These are phyloP conservation scores for Cephus rjabovi DNA, from an alignment of 2,888 invertebrate species.

Conservation along the genomic window DNA sequence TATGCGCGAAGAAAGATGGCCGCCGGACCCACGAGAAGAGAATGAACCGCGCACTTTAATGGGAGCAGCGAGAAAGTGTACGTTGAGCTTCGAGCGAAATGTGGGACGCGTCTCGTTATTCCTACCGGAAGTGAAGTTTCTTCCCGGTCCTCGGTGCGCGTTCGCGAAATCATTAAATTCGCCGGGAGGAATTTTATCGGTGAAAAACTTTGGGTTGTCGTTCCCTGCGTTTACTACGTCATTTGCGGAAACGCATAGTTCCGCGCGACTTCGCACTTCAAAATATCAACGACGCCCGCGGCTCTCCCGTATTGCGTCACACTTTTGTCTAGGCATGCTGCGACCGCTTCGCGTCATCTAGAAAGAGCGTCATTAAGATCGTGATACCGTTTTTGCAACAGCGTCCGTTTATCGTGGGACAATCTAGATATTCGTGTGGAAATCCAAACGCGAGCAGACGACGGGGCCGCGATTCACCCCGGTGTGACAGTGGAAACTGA, in stretches of 20 bases:
- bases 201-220: background rate
- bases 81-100: background rate
- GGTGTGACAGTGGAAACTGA: background rate
- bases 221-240: background rate
- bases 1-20: background rate
- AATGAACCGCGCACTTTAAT: background rate
- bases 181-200: background rate
- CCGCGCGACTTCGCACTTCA: background rate
- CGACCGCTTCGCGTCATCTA: background rate
- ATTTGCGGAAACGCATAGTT: background rate
- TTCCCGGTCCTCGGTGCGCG: background rate
- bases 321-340: background rate
- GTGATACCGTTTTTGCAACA: background rate
- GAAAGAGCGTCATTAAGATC: background rate
- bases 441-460: background rate
- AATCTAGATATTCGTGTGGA: background rate
- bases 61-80: background rate
- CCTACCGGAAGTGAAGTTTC: background rate
- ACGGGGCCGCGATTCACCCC: background rate
- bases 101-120: background rate
- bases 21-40: background rate
- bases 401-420: background rate
- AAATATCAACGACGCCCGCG: background rate
- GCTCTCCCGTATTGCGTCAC: background rate
- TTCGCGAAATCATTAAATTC: background rate